Percentiles rank a stretch among this genome's conserved stretches.
These are phyloP conservation scores for Pelmatolapia mariae DNA, from an alignment of 2,113 vertebrate species.

Conservation along the genomic window DNA sequence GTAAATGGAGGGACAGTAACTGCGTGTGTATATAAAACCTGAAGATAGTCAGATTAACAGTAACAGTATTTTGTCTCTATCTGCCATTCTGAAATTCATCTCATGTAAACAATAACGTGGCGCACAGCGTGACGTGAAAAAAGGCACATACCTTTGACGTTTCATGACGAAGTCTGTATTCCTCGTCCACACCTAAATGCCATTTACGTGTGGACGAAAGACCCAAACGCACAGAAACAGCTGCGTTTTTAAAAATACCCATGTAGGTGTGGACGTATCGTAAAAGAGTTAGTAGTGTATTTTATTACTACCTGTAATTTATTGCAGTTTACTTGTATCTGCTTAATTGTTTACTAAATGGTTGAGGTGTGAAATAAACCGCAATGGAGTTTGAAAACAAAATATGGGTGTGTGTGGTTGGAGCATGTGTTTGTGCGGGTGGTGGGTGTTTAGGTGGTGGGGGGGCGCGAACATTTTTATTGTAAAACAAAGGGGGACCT, in stretches of 20 bases:
- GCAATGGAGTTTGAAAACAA: background rate
- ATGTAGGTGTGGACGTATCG: background rate
- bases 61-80: background rate
- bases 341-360: background rate
- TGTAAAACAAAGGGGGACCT: background rate
- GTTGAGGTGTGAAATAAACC: background rate
- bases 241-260: background rate
- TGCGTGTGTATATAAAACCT: accelerated
- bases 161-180: accelerated
- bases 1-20: background rate
- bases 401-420: background rate
- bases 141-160: background rate
- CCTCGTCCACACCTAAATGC: background rate
- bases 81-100: background rate
- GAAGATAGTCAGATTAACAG: accelerated
- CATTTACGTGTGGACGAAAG: background rate
- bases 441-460: background rate
- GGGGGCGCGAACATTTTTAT: background rate
- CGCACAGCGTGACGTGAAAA: accelerated
- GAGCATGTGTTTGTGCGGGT: background rate
- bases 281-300: background rate
- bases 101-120: background rate
- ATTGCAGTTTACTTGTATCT: background rate
- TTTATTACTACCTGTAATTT: background rate
- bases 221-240: accelerated